Conservation (phyloP, 2,113 vertebrate species). For the Butastur rufipennis region DNA sequence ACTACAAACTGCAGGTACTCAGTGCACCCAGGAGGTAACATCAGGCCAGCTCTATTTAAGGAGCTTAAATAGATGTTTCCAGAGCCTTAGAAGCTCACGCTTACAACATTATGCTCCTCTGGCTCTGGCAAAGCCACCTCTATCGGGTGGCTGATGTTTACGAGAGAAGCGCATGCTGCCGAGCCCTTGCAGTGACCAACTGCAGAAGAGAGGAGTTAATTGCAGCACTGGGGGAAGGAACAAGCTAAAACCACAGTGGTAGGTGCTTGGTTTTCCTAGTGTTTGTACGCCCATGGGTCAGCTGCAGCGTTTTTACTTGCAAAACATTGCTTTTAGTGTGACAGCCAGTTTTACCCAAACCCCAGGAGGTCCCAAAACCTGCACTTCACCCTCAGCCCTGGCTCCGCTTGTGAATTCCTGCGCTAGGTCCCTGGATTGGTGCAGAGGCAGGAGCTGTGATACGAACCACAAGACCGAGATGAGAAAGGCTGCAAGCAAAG, state of each 20-base stretch:
- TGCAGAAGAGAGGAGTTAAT: accelerated
- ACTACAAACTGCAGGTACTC: neutral
- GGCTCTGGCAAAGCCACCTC: neutral
- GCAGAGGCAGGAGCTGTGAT: neutral
- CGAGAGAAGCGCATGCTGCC: accelerated
- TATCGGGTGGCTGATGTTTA: neutral
- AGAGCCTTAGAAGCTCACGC: neutral
- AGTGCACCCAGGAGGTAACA: accelerated
- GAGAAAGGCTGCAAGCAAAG: neutral
- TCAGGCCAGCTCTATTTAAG: neutral
- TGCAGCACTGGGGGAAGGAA: neutral
- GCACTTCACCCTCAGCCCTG: neutral
- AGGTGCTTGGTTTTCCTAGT: no score
- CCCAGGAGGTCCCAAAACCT: neutral
- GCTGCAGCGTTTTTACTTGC: neutral
- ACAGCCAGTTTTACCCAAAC: neutral
- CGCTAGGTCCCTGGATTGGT: accelerated
- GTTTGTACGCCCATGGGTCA: neutral
- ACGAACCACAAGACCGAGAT: accelerated
- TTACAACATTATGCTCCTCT: accelerated
- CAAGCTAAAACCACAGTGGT: neutral
- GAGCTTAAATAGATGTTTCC: neutral
- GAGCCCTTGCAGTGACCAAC: accelerated
- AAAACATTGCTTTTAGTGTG: neutral
- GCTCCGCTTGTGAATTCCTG: neutral